Evolutionary conservation across 2,113 vertebrate genomes (phyloP).

Genomic region (Euleptes europaea): DNA sequence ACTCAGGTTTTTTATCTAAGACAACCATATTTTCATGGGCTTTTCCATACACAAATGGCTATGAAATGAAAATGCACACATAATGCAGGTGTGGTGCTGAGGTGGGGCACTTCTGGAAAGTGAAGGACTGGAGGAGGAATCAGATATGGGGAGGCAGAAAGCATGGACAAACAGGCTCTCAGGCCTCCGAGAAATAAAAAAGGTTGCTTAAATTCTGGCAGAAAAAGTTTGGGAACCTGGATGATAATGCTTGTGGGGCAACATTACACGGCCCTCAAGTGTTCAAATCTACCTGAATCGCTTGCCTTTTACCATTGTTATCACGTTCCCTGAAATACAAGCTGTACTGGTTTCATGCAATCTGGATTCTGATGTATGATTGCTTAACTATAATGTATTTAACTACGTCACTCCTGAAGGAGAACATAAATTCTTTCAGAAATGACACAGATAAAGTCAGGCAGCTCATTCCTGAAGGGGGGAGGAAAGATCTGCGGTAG

Average conservation of each 20-base stretch:
- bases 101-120: not conserved
- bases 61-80: not conserved
- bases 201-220: not conserved
- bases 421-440: not conserved
- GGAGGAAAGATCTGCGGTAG: too few relatives aligned
- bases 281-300: not conserved
- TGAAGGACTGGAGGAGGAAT: not conserved
- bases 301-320: not conserved
- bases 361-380: not conserved
- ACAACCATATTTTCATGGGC: too few relatives aligned
- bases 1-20: too few relatives aligned
- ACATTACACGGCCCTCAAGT: not conserved
- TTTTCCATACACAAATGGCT: not conserved
- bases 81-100: not conserved
- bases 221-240: not conserved
- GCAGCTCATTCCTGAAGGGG: too few relatives aligned
- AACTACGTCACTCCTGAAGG: not conserved
- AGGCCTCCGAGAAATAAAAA: not conserved
- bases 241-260: not conserved
- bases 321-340: not conserved
- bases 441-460: not conserved
- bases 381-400: not conserved
- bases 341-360: not conserved
- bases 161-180: not conserved
- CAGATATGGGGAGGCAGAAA: not conserved